These are phyloP conservation scores for Leptinotarsa texana DNA, from an alignment of 1,140 invertebrate species.

Conservation along the genomic window DNA sequence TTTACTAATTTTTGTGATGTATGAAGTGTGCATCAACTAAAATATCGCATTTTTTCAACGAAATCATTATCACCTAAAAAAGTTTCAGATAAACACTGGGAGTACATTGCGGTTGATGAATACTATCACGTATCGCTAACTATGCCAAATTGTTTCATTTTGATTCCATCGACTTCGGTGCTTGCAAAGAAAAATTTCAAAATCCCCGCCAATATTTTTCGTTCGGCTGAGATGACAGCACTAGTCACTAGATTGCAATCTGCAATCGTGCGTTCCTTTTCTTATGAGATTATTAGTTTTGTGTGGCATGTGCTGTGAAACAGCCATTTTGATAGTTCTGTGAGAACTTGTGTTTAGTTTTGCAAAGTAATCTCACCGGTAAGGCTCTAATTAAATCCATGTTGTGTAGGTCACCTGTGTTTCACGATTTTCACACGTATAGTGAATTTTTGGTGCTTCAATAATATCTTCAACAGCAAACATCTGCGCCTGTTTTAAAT, in stretches of 20 bases:
- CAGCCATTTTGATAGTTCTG: constrained; percentile 71
- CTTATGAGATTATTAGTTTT: constrained; percentile 60
- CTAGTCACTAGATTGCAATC: constrained; percentile 8
- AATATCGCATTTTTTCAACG: no score
- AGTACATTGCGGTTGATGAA: no score
- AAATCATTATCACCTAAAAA: no score
- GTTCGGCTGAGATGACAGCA: constrained; percentile 7
- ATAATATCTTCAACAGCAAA: constrained; percentile 34
- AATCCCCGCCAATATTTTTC: neutral
- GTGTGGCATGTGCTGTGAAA: constrained; percentile 69
- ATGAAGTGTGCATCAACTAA: no score
- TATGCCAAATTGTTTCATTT: no score
- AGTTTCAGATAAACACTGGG: no score
- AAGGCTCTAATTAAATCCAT: constrained; percentile 47
- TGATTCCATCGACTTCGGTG: no score
- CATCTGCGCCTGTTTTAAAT: constrained; percentile 45
- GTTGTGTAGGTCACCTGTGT: constrained; percentile 38
- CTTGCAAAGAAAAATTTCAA: neutral
- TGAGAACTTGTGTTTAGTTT: constrained; percentile 65
- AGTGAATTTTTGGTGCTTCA: constrained; percentile 25
- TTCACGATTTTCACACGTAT: constrained; percentile 18
- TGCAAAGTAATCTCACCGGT: constrained; percentile 56
- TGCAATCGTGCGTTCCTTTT: constrained; percentile 22
- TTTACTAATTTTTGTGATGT: no score
- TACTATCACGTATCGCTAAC: no score